A percentile compares a stretch with the other conserved stretches of the same genome.
Conservation (phyloP, 2,888 invertebrate genomes). For the Pherbina coryleti region DNA sequence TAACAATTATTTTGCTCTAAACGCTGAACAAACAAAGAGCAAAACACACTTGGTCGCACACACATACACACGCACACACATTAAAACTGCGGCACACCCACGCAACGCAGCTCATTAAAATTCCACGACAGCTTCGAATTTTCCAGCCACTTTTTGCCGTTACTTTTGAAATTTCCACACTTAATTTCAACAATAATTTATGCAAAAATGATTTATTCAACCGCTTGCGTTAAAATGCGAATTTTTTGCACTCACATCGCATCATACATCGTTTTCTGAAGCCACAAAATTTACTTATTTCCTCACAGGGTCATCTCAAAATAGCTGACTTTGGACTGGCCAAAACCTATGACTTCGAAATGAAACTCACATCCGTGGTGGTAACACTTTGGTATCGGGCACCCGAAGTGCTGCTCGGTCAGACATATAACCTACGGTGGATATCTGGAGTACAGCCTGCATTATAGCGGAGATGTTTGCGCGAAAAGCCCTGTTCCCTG, state of each 20-base stretch:
- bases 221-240: neutral
- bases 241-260: slow-evolving; percentile 94
- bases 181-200: neutral
- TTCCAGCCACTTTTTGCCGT: slow-evolving; percentile 15
- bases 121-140: neutral
- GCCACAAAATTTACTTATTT: slow-evolving; percentile 95
- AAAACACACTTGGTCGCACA: neutral
- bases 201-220: neutral
- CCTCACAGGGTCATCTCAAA: slow-evolving; percentile 81
- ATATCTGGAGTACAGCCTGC: slow-evolving; percentile 97
- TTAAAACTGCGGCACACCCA: neutral
- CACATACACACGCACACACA: neutral
- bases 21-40: neutral
- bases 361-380: slow-evolving; percentile 94
- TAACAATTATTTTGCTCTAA: neutral
- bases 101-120: neutral
- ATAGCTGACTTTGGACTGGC: slow-evolving; percentile 98
- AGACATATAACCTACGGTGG: slow-evolving; percentile 91
- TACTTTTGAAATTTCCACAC: slow-evolving; percentile 21
- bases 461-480: slow-evolving; percentile 92
- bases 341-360: slow-evolving; percentile 93
- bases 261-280: slow-evolving; percentile 97
- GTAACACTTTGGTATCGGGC: slow-evolving; percentile 93
- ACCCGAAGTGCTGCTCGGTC: slow-evolving; percentile 92
- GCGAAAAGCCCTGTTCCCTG: slow-evolving; percentile 86